Base-by-base conservation (phyloP, 2,888 invertebrate species). In the Nycteola revayana region DNA sequence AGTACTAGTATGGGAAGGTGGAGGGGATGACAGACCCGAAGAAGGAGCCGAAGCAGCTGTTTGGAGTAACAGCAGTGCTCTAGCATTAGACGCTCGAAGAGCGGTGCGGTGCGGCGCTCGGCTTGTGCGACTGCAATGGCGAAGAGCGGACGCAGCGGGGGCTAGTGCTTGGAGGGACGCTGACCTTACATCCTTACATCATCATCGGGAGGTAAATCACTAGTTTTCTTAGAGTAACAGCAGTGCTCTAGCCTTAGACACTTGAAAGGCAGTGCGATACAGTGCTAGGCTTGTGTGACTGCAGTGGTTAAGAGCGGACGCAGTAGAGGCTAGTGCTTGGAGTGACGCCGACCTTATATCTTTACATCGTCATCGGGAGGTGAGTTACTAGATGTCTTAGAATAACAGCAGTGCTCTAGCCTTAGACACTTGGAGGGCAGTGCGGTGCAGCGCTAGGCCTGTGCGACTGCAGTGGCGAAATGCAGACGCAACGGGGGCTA, bases 211-310 rank as follows among this genome's bases (percentile, higher is more conserved):
- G 71, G 87, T 86, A 10, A 50, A 51, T 14, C n/a, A n/a, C n/a
- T n/a, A n/a, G n/a, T n/a, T n/a, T n/a, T n/a, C n/a, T 6, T 89
- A 89, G 89, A 88, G 88, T 42, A 89, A 89, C 59, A 87, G 87
- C 53, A 85, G 81, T 9, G 74, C 86, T 1, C 46, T 89, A 4
- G 87, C 87, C 0, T 32, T 89, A 9, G 89, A 89, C 52, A 85
- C 88, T 1, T 58, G 89, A 1, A 62, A 86, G 2, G 88, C 88
- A 0, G 76, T 87, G 21, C 76, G 81, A 0, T 89, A 89, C 35
- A 84, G 86, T 0, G 85, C 89, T 5, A 57, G 87, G 1, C 78
- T 88, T 0, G 80, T 89, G 22, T 58, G 88, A 2, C 57, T 89
- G 34, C 89, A 89, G 55, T 89, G 89, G 89, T 59, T 85, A 1